Conservation (phyloP, 2,797 vertebrate species). For the Morelia viridis region DNA sequence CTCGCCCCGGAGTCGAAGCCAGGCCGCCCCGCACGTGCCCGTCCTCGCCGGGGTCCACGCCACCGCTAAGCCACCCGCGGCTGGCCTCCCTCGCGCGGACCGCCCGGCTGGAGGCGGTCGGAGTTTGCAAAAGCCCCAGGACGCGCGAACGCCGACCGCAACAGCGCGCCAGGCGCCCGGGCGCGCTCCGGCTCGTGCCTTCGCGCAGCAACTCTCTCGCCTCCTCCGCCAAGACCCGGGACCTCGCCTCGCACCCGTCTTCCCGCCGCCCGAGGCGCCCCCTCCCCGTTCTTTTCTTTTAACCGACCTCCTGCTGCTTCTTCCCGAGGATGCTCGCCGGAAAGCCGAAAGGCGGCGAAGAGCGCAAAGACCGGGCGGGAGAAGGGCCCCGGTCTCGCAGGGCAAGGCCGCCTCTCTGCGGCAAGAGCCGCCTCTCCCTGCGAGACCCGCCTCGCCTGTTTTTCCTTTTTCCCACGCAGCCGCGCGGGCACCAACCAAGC, state of each 20-base stretch:
- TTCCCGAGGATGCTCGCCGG: background rate
- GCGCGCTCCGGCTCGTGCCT: background rate
- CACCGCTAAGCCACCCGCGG: background rate
- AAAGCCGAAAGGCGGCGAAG: background rate
- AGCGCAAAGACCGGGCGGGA: background rate
- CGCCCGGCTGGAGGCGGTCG: background rate
- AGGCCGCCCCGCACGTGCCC: fast-evolving
- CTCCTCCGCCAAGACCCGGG: background rate
- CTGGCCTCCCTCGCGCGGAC: background rate
- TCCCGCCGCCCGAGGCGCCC: background rate
- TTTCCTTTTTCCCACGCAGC: background rate
- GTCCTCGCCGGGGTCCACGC: background rate
- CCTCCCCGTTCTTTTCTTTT: too few relatives aligned
- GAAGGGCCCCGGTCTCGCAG: background rate
- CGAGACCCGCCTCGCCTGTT: slow-evolving; percentile 5
- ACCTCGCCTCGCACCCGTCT: background rate
- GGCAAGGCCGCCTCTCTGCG: slow-evolving; percentile 23
- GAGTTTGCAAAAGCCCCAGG: background rate
- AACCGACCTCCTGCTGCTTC: background rate
- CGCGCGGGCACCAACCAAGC: background rate
- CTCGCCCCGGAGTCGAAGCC: background rate
- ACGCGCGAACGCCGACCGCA: background rate
- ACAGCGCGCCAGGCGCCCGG: background rate
- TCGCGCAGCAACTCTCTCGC: background rate
- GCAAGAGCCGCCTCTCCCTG: background rate